phyloP scores from a whole-genome alignment of 2,888 invertebrate genomes.

The Orthosia incerta region DNA sequence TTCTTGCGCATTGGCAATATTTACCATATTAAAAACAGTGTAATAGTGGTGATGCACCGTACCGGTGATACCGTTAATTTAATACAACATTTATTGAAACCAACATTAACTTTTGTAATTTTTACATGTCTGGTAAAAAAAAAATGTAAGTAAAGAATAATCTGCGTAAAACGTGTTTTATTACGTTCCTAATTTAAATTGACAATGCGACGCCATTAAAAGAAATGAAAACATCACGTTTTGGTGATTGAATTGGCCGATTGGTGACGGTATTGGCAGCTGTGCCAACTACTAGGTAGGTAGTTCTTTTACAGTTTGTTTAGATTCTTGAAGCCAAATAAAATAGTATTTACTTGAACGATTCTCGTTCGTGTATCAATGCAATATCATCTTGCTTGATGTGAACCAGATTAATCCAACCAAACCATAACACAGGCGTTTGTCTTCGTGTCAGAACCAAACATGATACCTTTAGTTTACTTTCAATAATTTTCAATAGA shows the following conservation, averaged over 20 bases:
- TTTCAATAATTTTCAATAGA: slow-evolving; percentile 58
- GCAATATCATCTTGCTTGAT: slow-evolving; percentile 39
- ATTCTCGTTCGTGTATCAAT: slow-evolving; percentile 7
- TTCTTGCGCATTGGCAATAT: not conserved
- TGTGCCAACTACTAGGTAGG: not conserved
- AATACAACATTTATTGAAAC: not conserved
- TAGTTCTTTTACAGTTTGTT: slow-evolving; percentile 3
- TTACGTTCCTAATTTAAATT: slow-evolving; percentile 46
- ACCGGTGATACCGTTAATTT: not conserved
- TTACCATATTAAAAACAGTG: not conserved
- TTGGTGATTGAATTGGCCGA: slow-evolving; percentile 50
- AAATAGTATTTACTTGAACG: not conserved
- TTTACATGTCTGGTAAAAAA: slow-evolving; percentile 24
- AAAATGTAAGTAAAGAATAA: slow-evolving; percentile 20
- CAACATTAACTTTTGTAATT: slow-evolving; percentile 9
- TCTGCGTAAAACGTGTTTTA: slow-evolving; percentile 52
- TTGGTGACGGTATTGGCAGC: slow-evolving; percentile 33
- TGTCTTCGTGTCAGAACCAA: slow-evolving; percentile 33
- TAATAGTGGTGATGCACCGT: not conserved
- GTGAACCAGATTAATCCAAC: slow-evolving; percentile 42
- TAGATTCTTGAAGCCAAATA: not conserved
- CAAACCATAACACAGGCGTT: slow-evolving; percentile 22
- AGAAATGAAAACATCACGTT: slow-evolving; percentile 60
- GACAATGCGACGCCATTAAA: slow-evolving; percentile 44
- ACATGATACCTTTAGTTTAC: slow-evolving; percentile 53